Percentiles rank a stretch among this genome's conserved stretches.
Conservation (phyloP, 1,140 invertebrate species). For the Conus ventricosus region DNA sequence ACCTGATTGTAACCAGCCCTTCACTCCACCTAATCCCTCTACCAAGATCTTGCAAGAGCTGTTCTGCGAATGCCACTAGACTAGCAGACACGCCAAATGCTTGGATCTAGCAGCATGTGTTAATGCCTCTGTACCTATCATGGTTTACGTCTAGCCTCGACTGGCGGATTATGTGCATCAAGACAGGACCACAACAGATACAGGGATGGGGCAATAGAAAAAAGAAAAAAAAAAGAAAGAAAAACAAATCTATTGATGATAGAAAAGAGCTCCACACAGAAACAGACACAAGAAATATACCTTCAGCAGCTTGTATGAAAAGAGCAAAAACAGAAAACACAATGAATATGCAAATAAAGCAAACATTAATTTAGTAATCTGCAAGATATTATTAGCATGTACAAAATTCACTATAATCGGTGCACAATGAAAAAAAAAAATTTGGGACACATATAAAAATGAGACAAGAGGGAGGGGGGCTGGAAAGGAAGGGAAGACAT, state of each 20-base stretch:
- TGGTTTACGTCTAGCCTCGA: background rate
- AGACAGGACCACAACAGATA: conserved; percentile 20
- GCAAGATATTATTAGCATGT: background rate
- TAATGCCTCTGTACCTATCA: background rate
- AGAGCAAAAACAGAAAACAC: background rate
- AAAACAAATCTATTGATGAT: background rate
- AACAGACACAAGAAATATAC: background rate
- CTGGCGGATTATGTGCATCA: background rate
- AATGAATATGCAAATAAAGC: background rate
- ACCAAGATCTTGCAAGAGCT: background rate
- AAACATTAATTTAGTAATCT: background rate
- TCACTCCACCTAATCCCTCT: background rate
- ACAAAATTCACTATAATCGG: background rate
- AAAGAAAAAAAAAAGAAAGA: background rate
- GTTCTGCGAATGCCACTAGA: background rate
- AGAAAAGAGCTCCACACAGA: background rate
- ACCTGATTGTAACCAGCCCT: no score
- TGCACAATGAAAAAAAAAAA: background rate
- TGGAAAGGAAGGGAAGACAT: background rate
- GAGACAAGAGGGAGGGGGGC: background rate
- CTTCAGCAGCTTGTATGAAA: conserved; percentile 25
- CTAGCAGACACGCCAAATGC: background rate
- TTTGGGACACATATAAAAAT: background rate
- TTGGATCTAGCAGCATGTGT: background rate
- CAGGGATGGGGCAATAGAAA: background rate